phyloP scores from a whole-genome alignment of 30 jellyfish, hydroid and myxozoan species.

The Sanderia malayensis region DNA sequence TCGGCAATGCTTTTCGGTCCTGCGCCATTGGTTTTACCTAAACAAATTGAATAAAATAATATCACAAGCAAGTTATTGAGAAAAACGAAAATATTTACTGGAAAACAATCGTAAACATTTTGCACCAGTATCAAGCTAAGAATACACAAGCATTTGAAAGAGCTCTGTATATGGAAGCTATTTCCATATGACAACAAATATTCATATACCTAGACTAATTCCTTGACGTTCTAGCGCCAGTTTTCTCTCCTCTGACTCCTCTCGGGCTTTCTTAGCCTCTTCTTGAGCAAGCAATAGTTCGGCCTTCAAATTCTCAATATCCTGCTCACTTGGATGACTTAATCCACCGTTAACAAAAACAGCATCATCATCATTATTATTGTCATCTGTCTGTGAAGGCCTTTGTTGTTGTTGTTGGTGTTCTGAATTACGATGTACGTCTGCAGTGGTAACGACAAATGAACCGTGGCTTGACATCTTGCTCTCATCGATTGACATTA shows the following conservation, averaged over 20 bases:
- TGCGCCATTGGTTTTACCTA: too few species aligned
- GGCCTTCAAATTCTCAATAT: slow-evolving; percentile 42
- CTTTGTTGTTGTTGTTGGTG: neutral
- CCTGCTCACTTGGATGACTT: slow-evolving; percentile 33
- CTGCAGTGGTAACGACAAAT: slow-evolving; percentile 40
- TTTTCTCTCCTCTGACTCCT: slow-evolving; percentile 45
- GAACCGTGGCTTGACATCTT: slow-evolving; percentile 3
- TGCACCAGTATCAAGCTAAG: too few species aligned
- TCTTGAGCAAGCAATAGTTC: slow-evolving; percentile 50
- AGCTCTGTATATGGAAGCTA: too few species aligned
- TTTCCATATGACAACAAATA: too few species aligned
- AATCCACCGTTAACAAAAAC: slow-evolving; percentile 7
- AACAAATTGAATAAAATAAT: too few species aligned
- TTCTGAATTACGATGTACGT: slow-evolving; percentile 7
- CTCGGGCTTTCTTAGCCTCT: slow-evolving; percentile 47
- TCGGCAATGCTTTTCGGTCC: slow-evolving; percentile 31
- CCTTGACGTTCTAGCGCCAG: neutral
- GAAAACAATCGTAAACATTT: too few species aligned
- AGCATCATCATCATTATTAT: slow-evolving; percentile 27
- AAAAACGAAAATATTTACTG: too few species aligned
- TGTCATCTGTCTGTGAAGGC: neutral
- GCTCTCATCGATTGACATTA: slow-evolving; percentile 60
- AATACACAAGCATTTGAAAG: too few species aligned
- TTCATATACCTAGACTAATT: neutral
- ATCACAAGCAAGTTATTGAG: too few species aligned